Percentiles rank a stretch among this genome's conserved stretches.
Evolutionary conservation across 1,140 invertebrate species (phyloP).

Genomic region (Macrosteles quadrilineatus): DNA sequence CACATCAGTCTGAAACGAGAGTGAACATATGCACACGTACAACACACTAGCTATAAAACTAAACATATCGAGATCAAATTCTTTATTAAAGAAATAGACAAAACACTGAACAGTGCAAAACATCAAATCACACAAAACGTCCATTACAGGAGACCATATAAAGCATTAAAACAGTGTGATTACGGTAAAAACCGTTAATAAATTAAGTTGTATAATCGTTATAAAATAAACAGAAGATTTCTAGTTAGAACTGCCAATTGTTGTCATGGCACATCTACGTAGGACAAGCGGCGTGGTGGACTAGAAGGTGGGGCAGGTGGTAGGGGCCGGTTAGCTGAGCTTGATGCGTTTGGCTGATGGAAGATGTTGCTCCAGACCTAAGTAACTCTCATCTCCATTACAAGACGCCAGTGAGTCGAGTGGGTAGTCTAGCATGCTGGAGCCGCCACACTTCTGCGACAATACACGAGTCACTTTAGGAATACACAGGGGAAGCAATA

Average conservation of each 20-base stretch:
- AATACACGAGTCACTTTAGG: too few species aligned
- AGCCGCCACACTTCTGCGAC: neutral
- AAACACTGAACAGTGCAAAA: slow-evolving; percentile 10
- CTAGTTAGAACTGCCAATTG: too few species aligned
- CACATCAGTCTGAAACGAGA: slow-evolving; percentile 6
- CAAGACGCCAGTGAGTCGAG: neutral
- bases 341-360: neutral
- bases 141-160: neutral
- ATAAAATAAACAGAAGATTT: too few species aligned
- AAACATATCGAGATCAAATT: slow-evolving; percentile 10
- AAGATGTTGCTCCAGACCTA: neutral
- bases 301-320: too few species aligned
- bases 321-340: neutral
- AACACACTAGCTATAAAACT: slow-evolving; percentile 12
- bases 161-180: neutral
- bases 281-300: too few species aligned
- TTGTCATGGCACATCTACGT: too few species aligned
- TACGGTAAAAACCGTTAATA: too few species aligned
- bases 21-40: neutral
- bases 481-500: too few species aligned
- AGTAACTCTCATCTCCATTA: neutral
- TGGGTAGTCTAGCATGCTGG: neutral
- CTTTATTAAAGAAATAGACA: neutral
- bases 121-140: slow-evolving; percentile 12
- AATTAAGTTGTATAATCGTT: too few species aligned